These are phyloP conservation scores for Stegodyphus mimosarum DNA, from an alignment of 1,140 invertebrate genomes.

Conservation along the genomic window DNA sequence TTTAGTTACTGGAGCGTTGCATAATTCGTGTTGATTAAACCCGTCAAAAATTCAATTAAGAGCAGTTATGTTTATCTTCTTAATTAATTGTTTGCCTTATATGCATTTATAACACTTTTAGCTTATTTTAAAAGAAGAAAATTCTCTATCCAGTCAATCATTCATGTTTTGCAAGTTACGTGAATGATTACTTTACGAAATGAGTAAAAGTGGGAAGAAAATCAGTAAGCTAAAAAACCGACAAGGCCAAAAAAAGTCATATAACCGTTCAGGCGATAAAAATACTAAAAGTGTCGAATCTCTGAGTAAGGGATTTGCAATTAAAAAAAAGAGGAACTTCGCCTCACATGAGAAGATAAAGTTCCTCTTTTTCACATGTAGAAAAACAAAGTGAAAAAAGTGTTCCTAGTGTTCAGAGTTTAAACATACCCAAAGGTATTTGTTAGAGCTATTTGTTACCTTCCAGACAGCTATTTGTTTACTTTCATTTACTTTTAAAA, in stretches of 20 bases:
- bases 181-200: slow-evolving; percentile 13
- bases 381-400: slow-evolving; percentile 19
- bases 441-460: slow-evolving; percentile 39
- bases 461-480: slow-evolving; percentile 48
- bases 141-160: neutral
- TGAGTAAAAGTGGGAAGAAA: neutral
- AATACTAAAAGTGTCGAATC: slow-evolving; percentile 9
- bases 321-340: slow-evolving; percentile 22
- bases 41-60: slow-evolving; percentile 51
- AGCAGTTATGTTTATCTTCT: slow-evolving; percentile 20
- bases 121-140: neutral
- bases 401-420: neutral
- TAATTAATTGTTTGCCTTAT: slow-evolving; percentile 30
- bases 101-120: too few species aligned
- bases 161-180: slow-evolving; percentile 12
- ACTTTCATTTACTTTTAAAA: slow-evolving; percentile 25
- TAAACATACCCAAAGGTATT: slow-evolving; percentile 48
- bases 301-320: neutral
- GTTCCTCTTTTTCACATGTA: neutral
- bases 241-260: neutral
- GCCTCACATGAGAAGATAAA: slow-evolving; percentile 34
- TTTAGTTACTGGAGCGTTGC: too few species aligned
- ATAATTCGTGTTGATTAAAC: neutral
- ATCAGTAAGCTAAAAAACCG: neutral
- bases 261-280: slow-evolving; percentile 34